phyloP scores from a whole-genome alignment of 2,888 invertebrate genomes.

The Coremacera marginata region DNA sequence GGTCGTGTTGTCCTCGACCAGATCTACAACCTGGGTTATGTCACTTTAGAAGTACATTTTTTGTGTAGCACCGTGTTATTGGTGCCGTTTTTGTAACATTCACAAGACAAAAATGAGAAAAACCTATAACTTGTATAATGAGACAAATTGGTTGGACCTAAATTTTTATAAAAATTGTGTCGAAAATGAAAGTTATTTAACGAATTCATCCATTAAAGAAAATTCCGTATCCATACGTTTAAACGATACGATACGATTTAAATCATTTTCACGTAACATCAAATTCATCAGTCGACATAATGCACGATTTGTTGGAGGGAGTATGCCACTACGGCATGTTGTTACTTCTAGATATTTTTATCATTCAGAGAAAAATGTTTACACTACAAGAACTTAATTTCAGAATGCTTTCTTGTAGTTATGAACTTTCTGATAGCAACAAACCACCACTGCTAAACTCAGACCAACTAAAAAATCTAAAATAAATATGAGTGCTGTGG shows the following conservation, averaged over 20 bases:
- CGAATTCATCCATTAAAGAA: constrained; percentile 8
- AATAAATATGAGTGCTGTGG: neutral
- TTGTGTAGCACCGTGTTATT: too few relatives aligned
- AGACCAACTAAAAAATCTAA: neutral
- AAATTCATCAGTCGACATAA: constrained; percentile 41
- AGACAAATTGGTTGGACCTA: neutral
- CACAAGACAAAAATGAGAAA: neutral
- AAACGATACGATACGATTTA: constrained; percentile 34
- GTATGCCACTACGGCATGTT: constrained; percentile 34
- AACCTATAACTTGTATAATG: neutral
- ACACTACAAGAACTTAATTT: neutral
- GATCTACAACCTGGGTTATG: too few relatives aligned
- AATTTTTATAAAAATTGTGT: neutral
- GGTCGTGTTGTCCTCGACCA: too few relatives aligned
- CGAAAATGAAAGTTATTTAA: too few relatives aligned
- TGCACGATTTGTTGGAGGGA: constrained; percentile 44
- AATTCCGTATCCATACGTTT: constrained; percentile 12
- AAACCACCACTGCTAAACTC: neutral
- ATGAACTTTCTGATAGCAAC: neutral
- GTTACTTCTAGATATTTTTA: neutral
- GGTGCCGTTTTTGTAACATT: neutral
- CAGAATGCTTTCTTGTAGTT: neutral
- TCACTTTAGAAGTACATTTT: too few relatives aligned
- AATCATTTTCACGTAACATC: constrained; percentile 40
- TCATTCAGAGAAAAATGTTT: neutral